These are phyloP conservation scores for Drosophila pruinosa DNA, from an alignment of 1,140 invertebrate species.

Conservation along the genomic window DNA sequence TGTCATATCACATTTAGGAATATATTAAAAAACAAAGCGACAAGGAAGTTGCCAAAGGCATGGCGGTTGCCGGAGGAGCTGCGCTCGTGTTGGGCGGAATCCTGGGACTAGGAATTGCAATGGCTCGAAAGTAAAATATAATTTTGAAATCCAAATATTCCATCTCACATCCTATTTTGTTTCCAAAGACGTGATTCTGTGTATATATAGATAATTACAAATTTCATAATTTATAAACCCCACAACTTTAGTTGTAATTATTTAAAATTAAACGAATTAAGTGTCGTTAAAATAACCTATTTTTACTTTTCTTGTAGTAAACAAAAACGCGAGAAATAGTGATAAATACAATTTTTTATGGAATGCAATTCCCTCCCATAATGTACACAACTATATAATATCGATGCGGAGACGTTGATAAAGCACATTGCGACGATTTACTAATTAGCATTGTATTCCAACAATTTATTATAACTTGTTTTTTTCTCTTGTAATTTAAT, in stretches of 20 bases:
- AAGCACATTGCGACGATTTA: conserved; percentile 16
- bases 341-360: conserved; percentile 21
- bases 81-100: conserved; percentile 91
- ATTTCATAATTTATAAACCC: conserved; percentile 21
- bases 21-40: conserved; percentile 94
- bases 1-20: conserved; percentile 83
- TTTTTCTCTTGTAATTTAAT: conserved; percentile 18
- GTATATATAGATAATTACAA: conserved; percentile 3
- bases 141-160: conserved; percentile 1
- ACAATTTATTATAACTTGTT: neutral
- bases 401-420: conserved; percentile 19
- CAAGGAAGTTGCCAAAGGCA: conserved; percentile 94
- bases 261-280: conserved; percentile 45
- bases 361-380: conserved; percentile 35
- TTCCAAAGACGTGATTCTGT: conserved; percentile 7
- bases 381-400: conserved; percentile 23
- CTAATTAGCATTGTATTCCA: conserved; percentile 17
- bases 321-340: conserved; percentile 73
- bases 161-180: conserved; percentile 16
- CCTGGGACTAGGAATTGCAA: conserved; percentile 90
- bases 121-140: conserved; percentile 86
- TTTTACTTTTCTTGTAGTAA: conserved; percentile 68
- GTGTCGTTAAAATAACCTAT: conserved; percentile 31
- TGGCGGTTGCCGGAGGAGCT: conserved; percentile 92
- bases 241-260: conserved; percentile 24